A percentile compares a stretch with the other conserved stretches of the same genome.
Evolutionary conservation across 2,888 invertebrate species (phyloP).

Genomic region (Macrophya alboannulata): DNA sequence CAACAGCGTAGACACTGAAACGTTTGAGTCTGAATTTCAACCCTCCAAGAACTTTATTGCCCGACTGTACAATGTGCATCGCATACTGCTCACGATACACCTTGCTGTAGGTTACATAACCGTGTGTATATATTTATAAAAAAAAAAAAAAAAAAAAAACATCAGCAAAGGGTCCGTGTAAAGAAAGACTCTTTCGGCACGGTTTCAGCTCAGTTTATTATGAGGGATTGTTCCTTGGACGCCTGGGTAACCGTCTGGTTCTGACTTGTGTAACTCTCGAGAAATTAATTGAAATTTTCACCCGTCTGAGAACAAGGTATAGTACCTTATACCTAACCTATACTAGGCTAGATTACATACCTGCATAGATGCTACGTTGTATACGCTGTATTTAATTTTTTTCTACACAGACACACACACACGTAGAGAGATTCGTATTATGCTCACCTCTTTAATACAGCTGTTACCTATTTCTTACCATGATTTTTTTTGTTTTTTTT

Average conservation of each 20-base stretch:
- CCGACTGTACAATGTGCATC: too few relatives aligned
- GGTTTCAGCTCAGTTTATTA: constrained; percentile 38
- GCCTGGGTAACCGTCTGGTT: constrained; percentile 15
- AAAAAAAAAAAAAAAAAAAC: neutral
- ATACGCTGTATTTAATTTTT: neutral
- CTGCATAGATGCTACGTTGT: neutral
- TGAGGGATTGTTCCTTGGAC: constrained; percentile 39
- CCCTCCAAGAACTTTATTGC: too few relatives aligned
- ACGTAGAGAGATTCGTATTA: neutral
- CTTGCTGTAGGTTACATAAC: neutral
- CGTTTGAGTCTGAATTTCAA: too few relatives aligned
- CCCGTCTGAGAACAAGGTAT: constrained; percentile 30
- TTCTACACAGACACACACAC: neutral
- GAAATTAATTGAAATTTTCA: constrained; percentile 49
- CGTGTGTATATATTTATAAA: neutral
- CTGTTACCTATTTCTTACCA: neutral
- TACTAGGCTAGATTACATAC: too few relatives aligned
- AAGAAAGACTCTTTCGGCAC: constrained; percentile 15
- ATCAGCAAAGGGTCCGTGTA: neutral
- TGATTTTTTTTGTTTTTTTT: too few relatives aligned
- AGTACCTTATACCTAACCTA: neutral
- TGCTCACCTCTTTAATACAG: neutral
- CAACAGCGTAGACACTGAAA: too few relatives aligned
- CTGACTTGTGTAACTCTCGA: constrained; percentile 41
- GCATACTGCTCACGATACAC: neutral